Evolutionary conservation across 2,888 invertebrate genomes (phyloP).

Genomic region (Macaria liturata): DNA sequence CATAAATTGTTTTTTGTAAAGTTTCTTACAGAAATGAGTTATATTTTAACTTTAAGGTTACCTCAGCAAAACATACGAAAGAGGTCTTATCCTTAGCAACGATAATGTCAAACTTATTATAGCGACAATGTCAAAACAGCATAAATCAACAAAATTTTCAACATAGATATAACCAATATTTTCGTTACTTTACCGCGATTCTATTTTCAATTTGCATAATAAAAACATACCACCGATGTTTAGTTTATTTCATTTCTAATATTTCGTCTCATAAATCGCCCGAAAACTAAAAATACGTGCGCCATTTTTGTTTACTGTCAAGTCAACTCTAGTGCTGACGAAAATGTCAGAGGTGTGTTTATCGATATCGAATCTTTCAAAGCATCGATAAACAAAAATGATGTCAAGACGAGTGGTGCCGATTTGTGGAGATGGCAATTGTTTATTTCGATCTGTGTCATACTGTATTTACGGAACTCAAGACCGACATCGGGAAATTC

Average conservation of each 20-base stretch:
- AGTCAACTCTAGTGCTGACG: slow-evolving; percentile 23
- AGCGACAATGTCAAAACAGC: slow-evolving; percentile 9
- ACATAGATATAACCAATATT: slow-evolving; percentile 8
- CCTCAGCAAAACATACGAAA: background rate
- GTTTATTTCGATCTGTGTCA: slow-evolving; percentile 68
- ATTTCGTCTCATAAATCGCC: background rate
- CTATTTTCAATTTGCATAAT: slow-evolving; percentile 9
- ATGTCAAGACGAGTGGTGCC: slow-evolving; percentile 61
- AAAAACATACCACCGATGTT: slow-evolving; percentile 1
- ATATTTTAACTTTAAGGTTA: no score
- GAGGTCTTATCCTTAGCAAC: slow-evolving; percentile 10
- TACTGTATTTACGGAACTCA: slow-evolving; percentile 66
- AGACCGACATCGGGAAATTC: slow-evolving; percentile 65
- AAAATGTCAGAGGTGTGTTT: slow-evolving; percentile 19
- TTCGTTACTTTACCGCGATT: slow-evolving; percentile 9
- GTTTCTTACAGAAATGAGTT: no score
- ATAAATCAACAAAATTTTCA: slow-evolving; percentile 9
- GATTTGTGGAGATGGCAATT: slow-evolving; percentile 71
- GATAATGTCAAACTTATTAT: slow-evolving; percentile 4
- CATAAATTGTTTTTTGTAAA: no score
- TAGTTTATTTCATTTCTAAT: background rate
- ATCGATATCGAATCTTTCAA: slow-evolving; percentile 31
- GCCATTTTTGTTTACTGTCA: slow-evolving; percentile 23
- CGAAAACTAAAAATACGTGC: slow-evolving; percentile 12
- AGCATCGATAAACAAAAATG: background rate